Evolutionary conservation across 2,888 invertebrate genomes (phyloP).

Genomic region (Chydorus sphaericus): DNA sequence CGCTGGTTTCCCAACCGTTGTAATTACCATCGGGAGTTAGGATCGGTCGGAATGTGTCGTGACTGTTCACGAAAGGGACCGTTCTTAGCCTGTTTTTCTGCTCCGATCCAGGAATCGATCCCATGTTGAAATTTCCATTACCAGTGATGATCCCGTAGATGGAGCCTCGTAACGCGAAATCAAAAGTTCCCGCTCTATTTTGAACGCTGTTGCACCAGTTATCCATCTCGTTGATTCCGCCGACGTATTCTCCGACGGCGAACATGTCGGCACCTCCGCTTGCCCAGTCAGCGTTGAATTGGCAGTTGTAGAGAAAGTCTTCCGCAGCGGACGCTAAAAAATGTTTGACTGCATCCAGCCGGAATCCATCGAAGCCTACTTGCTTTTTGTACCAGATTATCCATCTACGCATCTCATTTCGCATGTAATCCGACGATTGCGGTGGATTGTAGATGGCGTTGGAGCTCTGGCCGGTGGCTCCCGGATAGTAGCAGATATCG

Average conservation of each 20-base stretch:
- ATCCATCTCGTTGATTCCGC: conserved; percentile 3
- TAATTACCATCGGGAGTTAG: neutral
- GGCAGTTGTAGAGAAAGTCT: conserved; percentile 8
- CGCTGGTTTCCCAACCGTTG: conserved; percentile 6
- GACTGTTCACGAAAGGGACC: conserved; percentile 5
- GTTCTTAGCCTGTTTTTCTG: neutral
- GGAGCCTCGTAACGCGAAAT: conserved; percentile 5
- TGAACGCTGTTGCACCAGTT: conserved; percentile 9
- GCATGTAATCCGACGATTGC: conserved; percentile 3
- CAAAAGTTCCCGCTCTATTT: conserved; percentile 9
- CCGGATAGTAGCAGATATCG: conserved; percentile 7
- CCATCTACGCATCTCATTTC: conserved; percentile 4
- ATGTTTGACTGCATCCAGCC: conserved; percentile 11
- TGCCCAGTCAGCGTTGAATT: conserved; percentile 5
- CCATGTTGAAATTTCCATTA: conserved; percentile 3
- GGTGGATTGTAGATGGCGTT: conserved; percentile 2
- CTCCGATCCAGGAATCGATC: neutral
- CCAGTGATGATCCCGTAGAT: conserved; percentile 8
- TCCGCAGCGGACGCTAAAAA: conserved; percentile 1
- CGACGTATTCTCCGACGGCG: conserved; percentile 10
- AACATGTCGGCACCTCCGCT: conserved; percentile 9
- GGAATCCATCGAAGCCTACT: conserved; percentile 6
- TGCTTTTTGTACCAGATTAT: conserved; percentile 10
- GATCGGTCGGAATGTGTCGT: conserved; percentile 6
- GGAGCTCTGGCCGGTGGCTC: conserved; percentile 9